phyloP scores from a whole-genome alignment of 1,140 invertebrate genomes.

The Vollenhovia emeryi region DNA sequence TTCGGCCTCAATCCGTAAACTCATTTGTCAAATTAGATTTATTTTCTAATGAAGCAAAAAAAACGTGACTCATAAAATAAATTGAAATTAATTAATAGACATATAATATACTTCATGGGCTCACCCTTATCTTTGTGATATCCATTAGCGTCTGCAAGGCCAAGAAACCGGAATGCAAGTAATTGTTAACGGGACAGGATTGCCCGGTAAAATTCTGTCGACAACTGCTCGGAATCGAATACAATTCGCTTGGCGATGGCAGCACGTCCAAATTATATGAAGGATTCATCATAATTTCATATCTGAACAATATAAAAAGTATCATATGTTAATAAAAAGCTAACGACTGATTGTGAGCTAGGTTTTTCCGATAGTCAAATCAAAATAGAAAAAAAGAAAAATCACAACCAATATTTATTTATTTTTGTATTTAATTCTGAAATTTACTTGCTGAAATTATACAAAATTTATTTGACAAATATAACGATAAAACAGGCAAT shows the following conservation, averaged over 20 bases:
- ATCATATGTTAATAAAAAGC: neutral
- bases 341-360: neutral
- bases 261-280: slow-evolving; percentile 87
- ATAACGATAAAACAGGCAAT: too few species aligned
- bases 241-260: slow-evolving; percentile 88
- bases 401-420: too few species aligned
- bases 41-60: neutral
- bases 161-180: slow-evolving; percentile 90
- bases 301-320: slow-evolving; percentile 81
- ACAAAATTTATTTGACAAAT: too few species aligned
- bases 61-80: neutral
- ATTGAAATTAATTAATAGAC: neutral
- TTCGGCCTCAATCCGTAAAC: neutral
- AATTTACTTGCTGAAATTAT: neutral
- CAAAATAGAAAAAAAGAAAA: neutral
- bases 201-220: slow-evolving; percentile 88
- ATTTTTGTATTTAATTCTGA: neutral
- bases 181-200: slow-evolving; percentile 90
- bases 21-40: neutral
- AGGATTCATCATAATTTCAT: slow-evolving; percentile 91
- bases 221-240: slow-evolving; percentile 89
- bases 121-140: slow-evolving; percentile 89
- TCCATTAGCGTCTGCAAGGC: slow-evolving; percentile 90
- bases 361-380: neutral
- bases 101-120: slow-evolving; percentile 31